These are phyloP conservation scores for Malthinus seriepunctatus DNA, from an alignment of 2,888 invertebrate genomes.

Conservation along the genomic window DNA sequence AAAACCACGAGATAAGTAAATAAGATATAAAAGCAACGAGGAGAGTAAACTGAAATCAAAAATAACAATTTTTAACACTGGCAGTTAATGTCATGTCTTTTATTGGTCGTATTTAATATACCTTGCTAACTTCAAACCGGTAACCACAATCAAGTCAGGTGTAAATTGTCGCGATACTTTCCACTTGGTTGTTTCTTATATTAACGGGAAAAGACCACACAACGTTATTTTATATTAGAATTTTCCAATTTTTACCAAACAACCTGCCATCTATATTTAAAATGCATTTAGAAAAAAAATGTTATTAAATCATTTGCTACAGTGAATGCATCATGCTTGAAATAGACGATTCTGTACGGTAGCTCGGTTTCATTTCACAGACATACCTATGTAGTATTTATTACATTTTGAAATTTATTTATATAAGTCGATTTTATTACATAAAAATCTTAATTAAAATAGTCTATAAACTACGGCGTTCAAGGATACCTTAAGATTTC, in stretches of 20 bases:
- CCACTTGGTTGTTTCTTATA: constrained; percentile 22
- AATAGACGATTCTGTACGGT: not conserved
- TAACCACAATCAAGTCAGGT: constrained; percentile 33
- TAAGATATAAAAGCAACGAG: too few relatives aligned
- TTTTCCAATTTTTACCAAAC: constrained; percentile 25
- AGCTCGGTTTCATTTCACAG: not conserved
- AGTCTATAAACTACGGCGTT: too few relatives aligned
- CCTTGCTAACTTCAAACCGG: constrained; percentile 17
- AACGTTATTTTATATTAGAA: constrained; percentile 33
- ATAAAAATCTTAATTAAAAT: too few relatives aligned
- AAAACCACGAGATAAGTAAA: too few relatives aligned
- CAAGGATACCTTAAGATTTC: too few relatives aligned
- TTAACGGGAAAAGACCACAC: constrained; percentile 39
- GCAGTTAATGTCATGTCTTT: not conserved
- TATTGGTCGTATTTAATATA: not conserved
- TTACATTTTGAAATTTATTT: too few relatives aligned
- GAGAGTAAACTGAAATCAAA: not conserved
- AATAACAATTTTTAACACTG: not conserved
- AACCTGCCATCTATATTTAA: constrained; percentile 17
- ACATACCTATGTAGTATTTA: not conserved
- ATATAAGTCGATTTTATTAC: too few relatives aligned
- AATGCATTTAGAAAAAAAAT: constrained; percentile 8
- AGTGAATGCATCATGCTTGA: constrained; percentile 22
- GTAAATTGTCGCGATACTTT: constrained; percentile 32
- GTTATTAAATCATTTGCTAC: constrained; percentile 28